Base-by-base conservation (phyloP, 2,797 vertebrate species). In the Schizopygopsis malacanthus region DNA sequence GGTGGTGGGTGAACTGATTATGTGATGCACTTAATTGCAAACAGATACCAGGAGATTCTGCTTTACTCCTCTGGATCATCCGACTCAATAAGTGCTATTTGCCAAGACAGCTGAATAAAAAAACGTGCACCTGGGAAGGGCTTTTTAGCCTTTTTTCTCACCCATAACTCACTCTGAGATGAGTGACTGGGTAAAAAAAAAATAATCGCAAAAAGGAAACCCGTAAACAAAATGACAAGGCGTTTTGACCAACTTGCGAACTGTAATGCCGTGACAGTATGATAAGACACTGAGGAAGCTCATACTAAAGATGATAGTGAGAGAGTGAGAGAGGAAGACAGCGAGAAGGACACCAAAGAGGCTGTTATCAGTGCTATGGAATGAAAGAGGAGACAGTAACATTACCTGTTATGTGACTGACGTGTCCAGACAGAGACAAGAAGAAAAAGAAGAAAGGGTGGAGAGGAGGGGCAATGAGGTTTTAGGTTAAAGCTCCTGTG, bases 381-480 rank as follows among this genome's bases (percentile, higher is more conserved):
- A 80, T 87, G 89, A 90, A 89, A 90, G 86, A 73, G 59, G 85
- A 92, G 91, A 89, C 91, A 93, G 93, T 89, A 93, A 91, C 92
- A 91, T 94, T 95, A 95, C 95, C 94, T 95, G 93, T 95, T 95
- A 94, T 88, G 92, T 92, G 94, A 95, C 95, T 94, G 94, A 95
- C 94, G 95, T 93, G 94, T 95, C 94, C 94, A 95, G 94, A 95
- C 95, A 96, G 91, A 83, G 77, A 91, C 77, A 83, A 89, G 90
- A 87, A 91, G 83, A 87, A 89, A 92, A 91, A 92, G 89, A 90
- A 90, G 87, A 52, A 33, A 77, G 76, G 54, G 84, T 81, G 84
- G 78, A 85, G 37, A 87, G 81, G 45, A 75, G 50, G 69, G 52
- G 43, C 84, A 54, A 70, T 79, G 77, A 72, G n/a, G 84, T 65